phyloP scores from a whole-genome alignment of 2,888 invertebrate genomes.

The Congeria kusceri region DNA sequence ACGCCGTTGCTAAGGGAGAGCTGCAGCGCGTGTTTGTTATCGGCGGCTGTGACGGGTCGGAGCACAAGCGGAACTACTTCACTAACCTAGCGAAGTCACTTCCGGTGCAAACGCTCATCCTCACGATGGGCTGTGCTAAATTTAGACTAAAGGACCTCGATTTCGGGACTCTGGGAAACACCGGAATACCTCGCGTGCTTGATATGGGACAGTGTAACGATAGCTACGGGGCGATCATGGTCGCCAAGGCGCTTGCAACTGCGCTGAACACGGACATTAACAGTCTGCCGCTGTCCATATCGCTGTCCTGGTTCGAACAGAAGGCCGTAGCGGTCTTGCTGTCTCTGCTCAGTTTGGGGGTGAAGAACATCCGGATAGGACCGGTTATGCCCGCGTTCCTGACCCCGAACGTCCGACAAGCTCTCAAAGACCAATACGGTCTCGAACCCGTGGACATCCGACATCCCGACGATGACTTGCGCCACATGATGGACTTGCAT shows the following conservation, averaged over 20 bases:
- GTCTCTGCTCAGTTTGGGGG: conserved; percentile 71
- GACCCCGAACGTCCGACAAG: conserved; percentile 66
- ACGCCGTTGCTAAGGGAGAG: conserved; percentile 66
- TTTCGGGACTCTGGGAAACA: conserved; percentile 69
- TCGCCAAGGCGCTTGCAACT: conserved; percentile 71
- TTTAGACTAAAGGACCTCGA: conserved; percentile 70
- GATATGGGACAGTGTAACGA: conserved; percentile 77
- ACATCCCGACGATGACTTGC: conserved; percentile 67
- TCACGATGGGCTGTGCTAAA: conserved; percentile 79
- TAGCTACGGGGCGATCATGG: conserved; percentile 72
- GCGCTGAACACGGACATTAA: conserved; percentile 75
- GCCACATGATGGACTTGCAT: conserved; percentile 60
- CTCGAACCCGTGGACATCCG: conserved; percentile 66
- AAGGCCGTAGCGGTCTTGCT: conserved; percentile 76
- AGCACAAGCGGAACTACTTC: conserved; percentile 75
- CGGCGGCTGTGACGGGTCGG: conserved; percentile 78
- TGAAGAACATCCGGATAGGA: conserved; percentile 72
- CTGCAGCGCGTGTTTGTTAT: conserved; percentile 74
- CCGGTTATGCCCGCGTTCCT: conserved; percentile 76
- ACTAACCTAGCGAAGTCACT: conserved; percentile 66
- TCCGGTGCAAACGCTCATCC: conserved; percentile 72
- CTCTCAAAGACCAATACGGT: conserved; percentile 68
- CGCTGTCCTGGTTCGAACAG: conserved; percentile 76
- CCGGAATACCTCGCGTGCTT: conserved; percentile 75
- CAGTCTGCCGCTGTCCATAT: conserved; percentile 71